Evolutionary conservation across 1,140 invertebrate species (phyloP).

Genomic region (Solenopsis fugax): DNA sequence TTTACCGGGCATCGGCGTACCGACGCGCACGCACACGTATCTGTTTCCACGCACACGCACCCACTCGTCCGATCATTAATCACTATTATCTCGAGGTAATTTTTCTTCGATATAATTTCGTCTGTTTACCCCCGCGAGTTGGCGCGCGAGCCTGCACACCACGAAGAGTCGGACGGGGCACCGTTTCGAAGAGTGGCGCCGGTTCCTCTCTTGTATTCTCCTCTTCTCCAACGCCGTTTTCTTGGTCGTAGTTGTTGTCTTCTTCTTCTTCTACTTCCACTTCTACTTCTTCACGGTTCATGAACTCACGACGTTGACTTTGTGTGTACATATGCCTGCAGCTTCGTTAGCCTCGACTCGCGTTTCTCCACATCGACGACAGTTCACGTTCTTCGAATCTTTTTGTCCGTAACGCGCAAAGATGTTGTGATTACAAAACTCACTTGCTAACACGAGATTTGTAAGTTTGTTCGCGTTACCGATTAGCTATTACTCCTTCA

Average conservation of each 20-base stretch:
- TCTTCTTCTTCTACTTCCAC: conserved; percentile 56
- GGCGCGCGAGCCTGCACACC: conserved; percentile 76
- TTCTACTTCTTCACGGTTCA: conserved; percentile 67
- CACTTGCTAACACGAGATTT: not conserved
- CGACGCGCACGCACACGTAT: conserved; percentile 66
- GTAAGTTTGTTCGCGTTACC: not conserved
- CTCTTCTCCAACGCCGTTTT: not conserved
- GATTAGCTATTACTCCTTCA: not conserved
- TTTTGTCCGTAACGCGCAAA: conserved; percentile 38
- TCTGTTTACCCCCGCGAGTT: conserved; percentile 83
- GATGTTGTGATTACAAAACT: conserved; percentile 16
- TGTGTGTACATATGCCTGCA: conserved; percentile 73
- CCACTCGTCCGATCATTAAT: conserved; percentile 81
- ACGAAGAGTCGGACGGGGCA: conserved; percentile 63
- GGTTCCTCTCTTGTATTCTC: conserved; percentile 59
- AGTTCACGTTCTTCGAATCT: conserved; percentile 56
- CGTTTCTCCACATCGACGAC: conserved; percentile 70
- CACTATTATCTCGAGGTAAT: conserved; percentile 85
- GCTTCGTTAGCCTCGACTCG: conserved; percentile 72
- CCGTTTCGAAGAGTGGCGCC: conserved; percentile 74
- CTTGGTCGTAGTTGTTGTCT: not conserved
- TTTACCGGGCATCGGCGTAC: conserved; percentile 77
- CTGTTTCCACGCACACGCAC: conserved; percentile 67
- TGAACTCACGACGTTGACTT: conserved; percentile 74
- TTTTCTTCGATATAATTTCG: conserved; percentile 85